These are phyloP conservation scores for Protomyctophum bolini DNA, from an alignment of 2,113 vertebrate genomes.

Conservation along the genomic window DNA sequence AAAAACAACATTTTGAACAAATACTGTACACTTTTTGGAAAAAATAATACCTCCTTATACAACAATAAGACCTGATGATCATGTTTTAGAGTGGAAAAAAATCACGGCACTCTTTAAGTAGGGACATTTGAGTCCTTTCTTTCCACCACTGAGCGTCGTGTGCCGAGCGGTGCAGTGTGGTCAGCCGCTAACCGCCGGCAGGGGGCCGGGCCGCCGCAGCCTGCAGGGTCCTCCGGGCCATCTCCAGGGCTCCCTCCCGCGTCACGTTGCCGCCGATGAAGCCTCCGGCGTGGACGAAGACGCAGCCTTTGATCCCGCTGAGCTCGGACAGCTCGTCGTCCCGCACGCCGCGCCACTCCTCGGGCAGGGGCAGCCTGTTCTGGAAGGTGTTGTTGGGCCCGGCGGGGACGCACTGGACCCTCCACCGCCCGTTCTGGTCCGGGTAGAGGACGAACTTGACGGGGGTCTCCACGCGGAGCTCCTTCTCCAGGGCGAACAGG, in stretches of 20 bases:
- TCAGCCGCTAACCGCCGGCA: constrained; percentile 65
- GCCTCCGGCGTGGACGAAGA: constrained; percentile 90
- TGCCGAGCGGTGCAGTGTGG: no score
- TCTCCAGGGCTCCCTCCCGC: constrained; percentile 86
- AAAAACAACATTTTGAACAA: no score
- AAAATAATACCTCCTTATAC: no score
- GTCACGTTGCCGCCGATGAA: constrained; percentile 92
- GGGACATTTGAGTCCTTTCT: no score
- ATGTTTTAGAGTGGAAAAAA: no score
- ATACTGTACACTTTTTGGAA: no score
- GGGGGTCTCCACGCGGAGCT: constrained; percentile 73
- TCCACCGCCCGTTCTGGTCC: constrained; percentile 87
- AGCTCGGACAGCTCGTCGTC: constrained; percentile 82
- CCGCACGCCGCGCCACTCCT: constrained; percentile 89
- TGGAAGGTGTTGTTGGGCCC: constrained; percentile 86
- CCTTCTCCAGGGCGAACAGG: constrained; percentile 85
- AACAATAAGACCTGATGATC: no score
- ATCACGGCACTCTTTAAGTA: no score
- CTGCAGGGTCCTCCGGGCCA: constrained; percentile 86
- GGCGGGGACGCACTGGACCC: constrained; percentile 90
- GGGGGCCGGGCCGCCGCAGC: constrained; percentile 56
- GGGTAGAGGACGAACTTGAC: constrained; percentile 87
- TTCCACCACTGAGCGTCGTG: no score
- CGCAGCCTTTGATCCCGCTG: constrained; percentile 83
- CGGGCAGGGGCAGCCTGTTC: constrained; percentile 88